Evolutionary conservation across 2,113 vertebrate genomes (phyloP).

Genomic region (Myrmecobius fasciatus): DNA sequence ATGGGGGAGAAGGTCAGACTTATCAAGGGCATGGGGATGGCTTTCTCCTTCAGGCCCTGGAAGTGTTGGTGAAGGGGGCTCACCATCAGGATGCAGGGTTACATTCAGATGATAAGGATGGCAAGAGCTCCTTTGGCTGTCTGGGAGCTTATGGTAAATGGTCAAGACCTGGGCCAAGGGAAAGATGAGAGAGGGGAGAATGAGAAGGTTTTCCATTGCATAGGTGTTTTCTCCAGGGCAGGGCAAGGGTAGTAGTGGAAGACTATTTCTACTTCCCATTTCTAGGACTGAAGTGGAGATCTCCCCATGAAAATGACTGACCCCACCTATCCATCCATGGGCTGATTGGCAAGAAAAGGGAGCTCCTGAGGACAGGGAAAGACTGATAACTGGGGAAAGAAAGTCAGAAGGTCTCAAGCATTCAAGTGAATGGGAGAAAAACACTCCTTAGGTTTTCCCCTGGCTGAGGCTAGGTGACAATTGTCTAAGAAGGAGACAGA

Average conservation of each 20-base stretch:
- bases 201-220: neutral
- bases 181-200: neutral
- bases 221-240: neutral
- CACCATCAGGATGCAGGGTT: slow-evolving; percentile 23
- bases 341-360: neutral
- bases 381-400: neutral
- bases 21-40: neutral
- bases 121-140: slow-evolving; percentile 28
- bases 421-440: neutral
- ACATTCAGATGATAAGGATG: slow-evolving; percentile 39
- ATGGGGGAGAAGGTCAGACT: neutral
- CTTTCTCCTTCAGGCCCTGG: neutral
- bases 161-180: slow-evolving; percentile 54
- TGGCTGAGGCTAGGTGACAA: neutral
- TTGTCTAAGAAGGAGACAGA: neutral
- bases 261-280: neutral
- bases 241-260: neutral
- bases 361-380: neutral
- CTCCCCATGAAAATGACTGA: neutral
- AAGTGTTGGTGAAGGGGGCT: neutral
- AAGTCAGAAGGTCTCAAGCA: neutral
- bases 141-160: slow-evolving; percentile 25
- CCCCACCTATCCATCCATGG: neutral
- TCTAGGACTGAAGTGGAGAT: neutral
- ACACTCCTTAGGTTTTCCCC: neutral